These are phyloP conservation scores for Steinernema khuongi DNA, from an alignment of 1,140 invertebrate species.

Conservation along the genomic window DNA sequence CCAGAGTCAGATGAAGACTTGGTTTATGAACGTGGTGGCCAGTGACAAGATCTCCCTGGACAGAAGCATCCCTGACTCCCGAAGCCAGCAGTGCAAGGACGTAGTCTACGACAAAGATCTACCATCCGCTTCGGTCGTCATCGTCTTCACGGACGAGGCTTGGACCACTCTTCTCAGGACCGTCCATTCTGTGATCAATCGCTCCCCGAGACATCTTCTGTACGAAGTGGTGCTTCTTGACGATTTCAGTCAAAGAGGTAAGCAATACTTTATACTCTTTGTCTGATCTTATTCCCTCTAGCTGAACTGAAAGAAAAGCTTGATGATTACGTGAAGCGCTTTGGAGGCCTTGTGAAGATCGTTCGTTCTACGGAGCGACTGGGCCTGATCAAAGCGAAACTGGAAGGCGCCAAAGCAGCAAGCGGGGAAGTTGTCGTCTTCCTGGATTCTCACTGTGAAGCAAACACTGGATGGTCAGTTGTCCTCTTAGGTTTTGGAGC, in stretches of 20 bases:
- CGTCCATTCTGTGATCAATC: constrained; percentile 76
- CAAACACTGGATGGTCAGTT: constrained; percentile 68
- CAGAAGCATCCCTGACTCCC: constrained; percentile 24
- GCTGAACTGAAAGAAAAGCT: constrained; percentile 71
- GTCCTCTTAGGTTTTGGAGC: too few relatives aligned
- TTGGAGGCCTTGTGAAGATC: constrained; percentile 66
- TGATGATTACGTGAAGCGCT: constrained; percentile 68
- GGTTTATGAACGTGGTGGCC: constrained; percentile 43
- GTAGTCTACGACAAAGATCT: constrained; percentile 56
- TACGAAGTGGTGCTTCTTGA: constrained; percentile 82
- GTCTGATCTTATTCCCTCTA: constrained; percentile 46
- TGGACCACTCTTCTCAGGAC: constrained; percentile 77
- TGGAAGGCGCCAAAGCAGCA: constrained; percentile 73
- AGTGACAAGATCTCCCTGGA: constrained; percentile 40
- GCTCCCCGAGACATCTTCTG: constrained; percentile 67
- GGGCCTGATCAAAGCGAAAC: constrained; percentile 75
- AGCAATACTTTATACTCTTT: constrained; percentile 24
- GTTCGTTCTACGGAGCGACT: constrained; percentile 70
- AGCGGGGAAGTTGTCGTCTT: constrained; percentile 80
- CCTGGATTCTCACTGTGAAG: constrained; percentile 90
- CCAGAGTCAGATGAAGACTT: constrained; percentile 37
- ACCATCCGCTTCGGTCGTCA: constrained; percentile 67
- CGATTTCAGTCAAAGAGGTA: constrained; percentile 75
- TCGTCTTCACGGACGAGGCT: constrained; percentile 84
- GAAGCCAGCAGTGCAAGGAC: constrained; percentile 24